These are phyloP conservation scores for Falco concolor DNA, from an alignment of 2,797 vertebrate genomes.

Conservation along the genomic window DNA sequence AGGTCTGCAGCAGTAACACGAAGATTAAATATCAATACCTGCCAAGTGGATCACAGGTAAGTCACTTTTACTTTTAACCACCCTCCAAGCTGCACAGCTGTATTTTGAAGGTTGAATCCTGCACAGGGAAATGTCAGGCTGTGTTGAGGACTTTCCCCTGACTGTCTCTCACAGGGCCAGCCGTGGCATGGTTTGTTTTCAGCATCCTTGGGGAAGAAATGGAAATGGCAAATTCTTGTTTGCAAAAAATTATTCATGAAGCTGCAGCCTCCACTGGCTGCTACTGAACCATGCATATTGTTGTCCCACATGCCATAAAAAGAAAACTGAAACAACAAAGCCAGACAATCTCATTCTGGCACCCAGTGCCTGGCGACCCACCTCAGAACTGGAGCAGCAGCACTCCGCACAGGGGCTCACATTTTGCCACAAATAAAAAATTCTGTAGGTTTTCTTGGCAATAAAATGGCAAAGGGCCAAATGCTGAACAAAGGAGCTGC, in stretches of 20 bases:
- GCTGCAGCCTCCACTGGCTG: background rate
- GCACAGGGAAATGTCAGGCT: background rate
- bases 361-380: background rate
- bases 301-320: background rate
- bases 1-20: background rate
- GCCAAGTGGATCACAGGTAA: background rate
- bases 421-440: background rate
- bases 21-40: background rate
- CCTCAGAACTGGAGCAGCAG: background rate
- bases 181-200: background rate
- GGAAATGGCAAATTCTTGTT: background rate
- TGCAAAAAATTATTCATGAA: slow-evolving; percentile 13
- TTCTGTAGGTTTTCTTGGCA: background rate
- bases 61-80: background rate
- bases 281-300: background rate
- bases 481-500: background rate
- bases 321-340: background rate
- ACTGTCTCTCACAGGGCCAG: background rate
- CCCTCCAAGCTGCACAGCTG: background rate
- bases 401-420: fast-evolving
- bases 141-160: background rate
- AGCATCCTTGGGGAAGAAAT: background rate
- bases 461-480: background rate
- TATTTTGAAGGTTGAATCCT: background rate
- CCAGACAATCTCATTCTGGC: background rate